Base-by-base conservation (phyloP, 2,888 invertebrate species). In the Matsumyia berberina region DNA sequence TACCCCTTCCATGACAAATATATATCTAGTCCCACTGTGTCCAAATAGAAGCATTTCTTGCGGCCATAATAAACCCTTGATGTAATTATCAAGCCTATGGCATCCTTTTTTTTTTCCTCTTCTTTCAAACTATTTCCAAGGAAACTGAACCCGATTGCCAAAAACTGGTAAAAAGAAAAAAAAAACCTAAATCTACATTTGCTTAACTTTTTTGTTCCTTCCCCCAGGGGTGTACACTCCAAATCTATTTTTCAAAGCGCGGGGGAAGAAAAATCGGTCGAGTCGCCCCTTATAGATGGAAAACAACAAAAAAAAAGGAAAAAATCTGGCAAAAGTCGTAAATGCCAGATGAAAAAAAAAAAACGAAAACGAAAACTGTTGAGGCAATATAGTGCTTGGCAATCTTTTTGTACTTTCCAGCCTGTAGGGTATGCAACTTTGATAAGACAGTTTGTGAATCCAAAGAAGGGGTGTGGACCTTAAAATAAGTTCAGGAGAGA, bases 11-110 rank as follows among this genome's bases (percentile, higher is more conserved):
- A n/a, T n/a, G 44, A 31, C 9, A 15, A 11, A 12, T 11, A 9
- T 24, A 4, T 24, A 24, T 24, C 24, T 24, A 24, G 24, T 55
- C 11, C 11, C 8, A 37, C n/a, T 5, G 5, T 37, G 15, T 9
- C 12, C 6, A 29, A 33, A 12, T 15, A 39, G 51, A 39, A 58
- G 7, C 57, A 66, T 69, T 17, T 51, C 35, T 58, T 53, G 66
- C 58, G 37, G 73, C 66, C 53, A 73, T 58, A 79, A 73, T 73
- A 66, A 79, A 73, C 42, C 66, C 66, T 35, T 44, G 60, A 58
- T 58, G 19, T 79, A 79, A 73, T 79, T 73, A 79, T 73, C 66
- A 79, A 46, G 37, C 60, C 78, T 29, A 72, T 44, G 72, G n/a
- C 2, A 79, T 51, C 51, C 51, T 35, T 72, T 37, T 66, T 35